Percentiles rank a stretch among this genome's conserved stretches.
phyloP scores from a whole-genome alignment of 2,113 vertebrate genomes.

The Halichoerus grypus region DNA sequence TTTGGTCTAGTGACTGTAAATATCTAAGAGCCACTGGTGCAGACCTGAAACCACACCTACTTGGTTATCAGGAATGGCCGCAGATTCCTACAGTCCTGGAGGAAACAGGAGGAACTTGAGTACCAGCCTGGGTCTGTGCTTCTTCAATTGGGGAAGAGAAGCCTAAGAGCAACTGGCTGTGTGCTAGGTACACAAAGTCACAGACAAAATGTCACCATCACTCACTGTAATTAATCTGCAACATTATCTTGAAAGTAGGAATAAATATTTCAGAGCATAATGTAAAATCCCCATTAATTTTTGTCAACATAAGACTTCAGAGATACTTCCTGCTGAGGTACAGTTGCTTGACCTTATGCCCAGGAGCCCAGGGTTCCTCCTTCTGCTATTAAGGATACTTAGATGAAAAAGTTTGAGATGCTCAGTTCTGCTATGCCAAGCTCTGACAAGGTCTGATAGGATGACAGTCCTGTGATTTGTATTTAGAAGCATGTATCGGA shows the following conservation, averaged over 20 bases:
- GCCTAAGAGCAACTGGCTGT: background rate
- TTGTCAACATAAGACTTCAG: background rate
- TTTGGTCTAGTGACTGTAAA: background rate
- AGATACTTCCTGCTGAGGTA: background rate
- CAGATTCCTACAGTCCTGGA: background rate
- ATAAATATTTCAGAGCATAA: background rate
- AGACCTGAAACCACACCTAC: background rate
- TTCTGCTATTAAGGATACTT: background rate
- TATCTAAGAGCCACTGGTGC: background rate
- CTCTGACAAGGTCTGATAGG: background rate
- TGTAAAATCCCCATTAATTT: background rate
- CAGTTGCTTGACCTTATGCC: background rate
- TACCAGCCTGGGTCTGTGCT: background rate
- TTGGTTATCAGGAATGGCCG: background rate
- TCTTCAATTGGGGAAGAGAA: background rate
- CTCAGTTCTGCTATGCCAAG: background rate
- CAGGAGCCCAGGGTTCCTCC: background rate
- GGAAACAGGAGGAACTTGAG: background rate
- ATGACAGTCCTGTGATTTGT: background rate
- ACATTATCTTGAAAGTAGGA: background rate
- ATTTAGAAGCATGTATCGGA: background rate
- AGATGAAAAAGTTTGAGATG: background rate
- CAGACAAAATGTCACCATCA: background rate
- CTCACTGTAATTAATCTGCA: background rate
- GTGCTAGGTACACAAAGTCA: background rate